These are phyloP conservation scores for Coelopa pilipes DNA, from an alignment of 2,888 invertebrate genomes.

Conservation along the genomic window DNA sequence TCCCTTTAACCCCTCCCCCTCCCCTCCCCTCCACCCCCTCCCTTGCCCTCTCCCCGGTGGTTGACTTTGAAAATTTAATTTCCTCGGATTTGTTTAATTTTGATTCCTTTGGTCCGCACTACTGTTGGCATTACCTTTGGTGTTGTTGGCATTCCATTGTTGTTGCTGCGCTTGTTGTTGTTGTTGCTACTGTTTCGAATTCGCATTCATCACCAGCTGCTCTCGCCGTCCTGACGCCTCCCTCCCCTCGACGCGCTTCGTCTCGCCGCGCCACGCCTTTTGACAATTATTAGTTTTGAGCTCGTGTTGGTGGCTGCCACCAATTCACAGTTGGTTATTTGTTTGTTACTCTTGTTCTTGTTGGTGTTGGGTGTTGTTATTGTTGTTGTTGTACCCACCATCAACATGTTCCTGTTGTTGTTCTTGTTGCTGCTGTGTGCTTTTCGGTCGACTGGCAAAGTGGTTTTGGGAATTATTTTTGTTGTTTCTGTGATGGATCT, in stretches of 20 bases:
- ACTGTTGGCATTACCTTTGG: background rate
- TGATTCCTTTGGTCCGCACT: background rate
- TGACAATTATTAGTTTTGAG: conserved; percentile 27
- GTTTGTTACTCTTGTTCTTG: conserved; percentile 17
- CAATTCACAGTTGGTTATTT: conserved; percentile 16
- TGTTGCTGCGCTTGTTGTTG: background rate
- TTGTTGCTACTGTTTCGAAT: background rate
- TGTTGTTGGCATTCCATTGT: too few relatives aligned
- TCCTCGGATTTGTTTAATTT: conserved; percentile 4
- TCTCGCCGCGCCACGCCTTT: background rate
- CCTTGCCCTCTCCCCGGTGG: background rate
- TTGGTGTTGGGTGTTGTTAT: conserved; percentile 28
- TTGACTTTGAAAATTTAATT: conserved; percentile 21
- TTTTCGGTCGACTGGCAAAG: conserved; percentile 19
- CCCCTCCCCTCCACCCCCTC: background rate
- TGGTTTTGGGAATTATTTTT: conserved; percentile 26
- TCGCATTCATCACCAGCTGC: conserved; percentile 18
- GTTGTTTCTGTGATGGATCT: conserved; percentile 31
- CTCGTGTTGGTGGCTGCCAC: conserved; percentile 19
- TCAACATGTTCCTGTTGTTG: conserved; percentile 34
- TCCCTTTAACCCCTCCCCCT: conserved; percentile 42
- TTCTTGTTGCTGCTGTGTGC: conserved; percentile 27
- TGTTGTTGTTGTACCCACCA: conserved; percentile 3
- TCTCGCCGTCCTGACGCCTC: too few relatives aligned
- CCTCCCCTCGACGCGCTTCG: too few relatives aligned